Evolutionary conservation across 2,113 vertebrate genomes (phyloP), one percentile per base, ranked within the genome.

Genomic region (Alces alces): DNA sequence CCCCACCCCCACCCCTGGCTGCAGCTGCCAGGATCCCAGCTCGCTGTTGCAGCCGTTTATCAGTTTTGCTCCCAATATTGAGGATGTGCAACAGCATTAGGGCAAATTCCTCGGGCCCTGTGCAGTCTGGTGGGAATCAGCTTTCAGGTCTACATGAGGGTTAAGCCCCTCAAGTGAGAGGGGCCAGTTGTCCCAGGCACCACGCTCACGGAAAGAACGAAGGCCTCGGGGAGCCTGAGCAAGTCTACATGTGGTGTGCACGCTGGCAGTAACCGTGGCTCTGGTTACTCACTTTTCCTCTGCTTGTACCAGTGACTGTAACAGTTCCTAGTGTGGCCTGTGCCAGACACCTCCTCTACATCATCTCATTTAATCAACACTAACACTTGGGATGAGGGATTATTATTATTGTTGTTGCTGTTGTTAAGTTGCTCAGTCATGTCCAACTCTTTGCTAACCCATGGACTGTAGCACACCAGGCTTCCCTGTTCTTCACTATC

Each of bases 51-150:
- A 97, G 98, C 98, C 96, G 27, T 99, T 99, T 98, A 98, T 99
- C 98, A 99, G 97, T 97, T 98, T 98, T 98, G 98, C 98, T 98
- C 97, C 98, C 93, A 58, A 96, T 98, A 97, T 87, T 92, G 2
- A 16, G 96, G 98, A 97, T 93, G 92, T 98, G 88, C 96, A 91
- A 96, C 73, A 85, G 97, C 96, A 97, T 98, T 93, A 96, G 97
- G 96, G 98, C 97, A 98, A 95, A 98, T 33, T 94, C 97, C 97
- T 70, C 61, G 93, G 94, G 91, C 58, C 93, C 97, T 82, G 93
- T 84, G 73, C 95, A 73, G 93, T 98, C 97, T 88, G 95, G 30
- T 76, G 61, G 89, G 73, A 82, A 82, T 7, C 1, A 1, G 47
- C 43, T 57, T 86, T 23, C 2, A 50, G 89, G 47, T n/a, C 43